phyloP scores from a whole-genome alignment of 1,140 invertebrate genomes.

The Conus betulinus region DNA sequence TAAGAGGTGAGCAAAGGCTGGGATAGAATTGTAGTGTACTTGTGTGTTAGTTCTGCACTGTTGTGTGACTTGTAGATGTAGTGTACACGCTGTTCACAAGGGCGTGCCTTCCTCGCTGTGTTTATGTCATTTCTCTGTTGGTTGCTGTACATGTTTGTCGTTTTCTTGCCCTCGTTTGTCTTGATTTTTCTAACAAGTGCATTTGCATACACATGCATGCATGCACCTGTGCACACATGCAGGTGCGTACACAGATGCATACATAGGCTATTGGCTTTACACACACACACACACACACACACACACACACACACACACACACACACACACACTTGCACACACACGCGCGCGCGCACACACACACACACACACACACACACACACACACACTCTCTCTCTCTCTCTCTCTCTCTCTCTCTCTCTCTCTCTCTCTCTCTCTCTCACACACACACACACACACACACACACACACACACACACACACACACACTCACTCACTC shows the following conservation, averaged over 20 bases:
- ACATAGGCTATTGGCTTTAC: not conserved
- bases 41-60: too few species aligned
- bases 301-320: constrained; percentile 8
- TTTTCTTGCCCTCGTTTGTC: not conserved
- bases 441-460: not conserved
- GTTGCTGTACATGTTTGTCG: too few species aligned
- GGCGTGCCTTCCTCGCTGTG: too few species aligned
- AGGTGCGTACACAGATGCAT: not conserved
- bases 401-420: too few species aligned
- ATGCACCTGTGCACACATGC: not conserved
- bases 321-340: not conserved
- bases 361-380: not conserved
- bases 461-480: not conserved
- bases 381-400: too few species aligned
- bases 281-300: not conserved
- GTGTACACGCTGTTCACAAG: too few species aligned
- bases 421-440: too few species aligned
- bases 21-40: not conserved
- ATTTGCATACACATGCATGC: not conserved
- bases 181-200: too few species aligned
- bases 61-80: too few species aligned
- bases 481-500: not conserved
- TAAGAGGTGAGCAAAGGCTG: not conserved
- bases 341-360: not conserved
- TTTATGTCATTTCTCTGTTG: too few species aligned